Base-by-base conservation (phyloP, 2,888 invertebrate species). In the Antheraea assamensis region DNA sequence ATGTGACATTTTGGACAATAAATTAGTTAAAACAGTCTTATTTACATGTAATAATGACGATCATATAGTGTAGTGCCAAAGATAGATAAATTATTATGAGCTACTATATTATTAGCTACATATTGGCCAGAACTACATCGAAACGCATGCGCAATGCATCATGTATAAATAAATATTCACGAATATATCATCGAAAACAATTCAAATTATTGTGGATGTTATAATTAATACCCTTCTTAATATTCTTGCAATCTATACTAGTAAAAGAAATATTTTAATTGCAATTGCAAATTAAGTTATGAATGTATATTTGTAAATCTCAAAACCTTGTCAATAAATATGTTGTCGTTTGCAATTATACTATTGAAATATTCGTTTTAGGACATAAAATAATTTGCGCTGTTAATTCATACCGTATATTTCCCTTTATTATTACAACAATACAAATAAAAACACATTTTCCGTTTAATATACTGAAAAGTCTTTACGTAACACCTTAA, bases 401-500 rank as follows among this genome's bases (percentile, higher is more conserved):
- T 27, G 5, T 64, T 58, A 24, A 58, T 58, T 58, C 24, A 71
- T 10, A 71, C 42, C 55, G 13, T 71, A 52, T 52, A 31, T 71
- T 17, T 52, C 24, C 55, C n/a, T 55, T 71, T 47, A 71, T 52
- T 8, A 71, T 21, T 52, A 71, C 7, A 71, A 71, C 61, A 64
- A 64, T 70, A 72, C 58, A 72, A 72, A 72, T 13, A 72, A 72
- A 68, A 72, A 52, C 55, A 68, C 68, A 72, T 70, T 74, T 64
- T 70, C 73, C 72, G 31, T 68, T 75, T 75, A 76, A 47, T 71
- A 61, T 47, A 71, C 74, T 64, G 61, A 27, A 73, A 75, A 76
- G 75, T 76, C 77, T 76, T 74, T 75, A 66, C 61, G 3, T 74
- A 71, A 49, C 49, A 68, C 66, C 70, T 74, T 74, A 70, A 30